These are phyloP conservation scores for Stegophylla sp. DNA, from an alignment of 2,888 invertebrate species.

Conservation along the genomic window DNA sequence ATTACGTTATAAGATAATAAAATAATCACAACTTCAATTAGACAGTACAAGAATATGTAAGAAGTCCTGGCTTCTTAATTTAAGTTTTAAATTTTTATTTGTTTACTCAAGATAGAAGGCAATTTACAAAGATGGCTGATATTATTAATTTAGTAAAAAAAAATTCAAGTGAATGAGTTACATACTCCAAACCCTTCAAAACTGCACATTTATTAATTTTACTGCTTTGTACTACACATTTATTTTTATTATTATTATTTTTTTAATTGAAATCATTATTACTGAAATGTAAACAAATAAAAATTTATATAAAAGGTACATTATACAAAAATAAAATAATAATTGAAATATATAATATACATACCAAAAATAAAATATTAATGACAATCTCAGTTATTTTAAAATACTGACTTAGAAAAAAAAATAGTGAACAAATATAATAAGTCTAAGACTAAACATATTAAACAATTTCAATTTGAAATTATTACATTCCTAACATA, in stretches of 20 bases:
- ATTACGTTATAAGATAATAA: not conserved
- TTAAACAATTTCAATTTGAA: constrained; percentile 9
- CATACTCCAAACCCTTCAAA: not conserved
- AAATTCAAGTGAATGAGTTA: not conserved
- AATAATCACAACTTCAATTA: not conserved
- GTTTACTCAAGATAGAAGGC: too few species aligned
- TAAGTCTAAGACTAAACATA: constrained; percentile 3
- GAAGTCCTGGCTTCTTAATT: not conserved
- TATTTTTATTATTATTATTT: not conserved
- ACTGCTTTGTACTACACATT: too few species aligned
- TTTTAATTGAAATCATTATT: too few species aligned
- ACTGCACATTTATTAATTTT: not conserved
- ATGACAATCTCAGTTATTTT: not conserved
- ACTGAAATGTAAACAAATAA: not conserved
- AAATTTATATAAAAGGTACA: not conserved
- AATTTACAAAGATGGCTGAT: too few species aligned
- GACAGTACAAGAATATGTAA: constrained; percentile 2
- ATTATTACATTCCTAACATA: not conserved
- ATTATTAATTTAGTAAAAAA: too few species aligned
- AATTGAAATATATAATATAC: not conserved
- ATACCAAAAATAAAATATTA: constrained; percentile 7
- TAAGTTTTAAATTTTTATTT: too few species aligned
- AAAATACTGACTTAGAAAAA: constrained; percentile 10
- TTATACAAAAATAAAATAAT: constrained; percentile 28
- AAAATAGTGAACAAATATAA: constrained; percentile 10